Evolutionary conservation across 1,140 invertebrate species (phyloP).

Genomic region (Bombus consobrinus): DNA sequence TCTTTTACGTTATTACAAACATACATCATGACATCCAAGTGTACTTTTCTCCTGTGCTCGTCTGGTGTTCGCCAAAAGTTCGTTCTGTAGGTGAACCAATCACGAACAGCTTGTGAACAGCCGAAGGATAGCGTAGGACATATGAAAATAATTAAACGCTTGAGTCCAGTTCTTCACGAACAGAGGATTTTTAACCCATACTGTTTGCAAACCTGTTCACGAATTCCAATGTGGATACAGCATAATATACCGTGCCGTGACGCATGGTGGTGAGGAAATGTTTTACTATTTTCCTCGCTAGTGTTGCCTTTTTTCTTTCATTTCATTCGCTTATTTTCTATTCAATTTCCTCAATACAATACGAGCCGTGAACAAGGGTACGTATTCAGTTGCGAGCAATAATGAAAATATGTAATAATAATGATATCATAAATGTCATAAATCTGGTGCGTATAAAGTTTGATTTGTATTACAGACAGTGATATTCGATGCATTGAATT

Average conservation of each 20-base stretch:
- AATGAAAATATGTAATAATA: slow-evolving; percentile 54
- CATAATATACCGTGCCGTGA: not conserved
- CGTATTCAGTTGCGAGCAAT: slow-evolving; percentile 15
- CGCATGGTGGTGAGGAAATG: not conserved
- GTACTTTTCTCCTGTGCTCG: too few species aligned
- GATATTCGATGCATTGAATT: slow-evolving; percentile 55
- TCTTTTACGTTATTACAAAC: too few species aligned
- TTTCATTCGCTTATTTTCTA: slow-evolving; percentile 14
- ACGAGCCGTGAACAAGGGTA: not conserved
- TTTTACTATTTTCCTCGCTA: not conserved
- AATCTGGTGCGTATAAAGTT: slow-evolving; percentile 21
- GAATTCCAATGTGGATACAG: not conserved
- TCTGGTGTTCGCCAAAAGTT: too few species aligned
- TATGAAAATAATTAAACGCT: too few species aligned
- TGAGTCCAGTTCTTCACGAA: too few species aligned
- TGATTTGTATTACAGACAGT: slow-evolving; percentile 48
- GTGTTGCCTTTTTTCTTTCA: not conserved
- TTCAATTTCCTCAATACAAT: slow-evolving; percentile 16
- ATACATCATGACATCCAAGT: too few species aligned
- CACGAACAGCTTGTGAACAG: too few species aligned
- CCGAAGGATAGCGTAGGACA: too few species aligned
- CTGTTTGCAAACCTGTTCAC: too few species aligned
- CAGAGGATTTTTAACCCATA: too few species aligned
- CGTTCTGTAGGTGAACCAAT: too few species aligned
- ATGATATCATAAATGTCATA: slow-evolving; percentile 40